Evolutionary conservation across 2,888 invertebrate species (phyloP).

Genomic region (Tenthredo distinguenda): DNA sequence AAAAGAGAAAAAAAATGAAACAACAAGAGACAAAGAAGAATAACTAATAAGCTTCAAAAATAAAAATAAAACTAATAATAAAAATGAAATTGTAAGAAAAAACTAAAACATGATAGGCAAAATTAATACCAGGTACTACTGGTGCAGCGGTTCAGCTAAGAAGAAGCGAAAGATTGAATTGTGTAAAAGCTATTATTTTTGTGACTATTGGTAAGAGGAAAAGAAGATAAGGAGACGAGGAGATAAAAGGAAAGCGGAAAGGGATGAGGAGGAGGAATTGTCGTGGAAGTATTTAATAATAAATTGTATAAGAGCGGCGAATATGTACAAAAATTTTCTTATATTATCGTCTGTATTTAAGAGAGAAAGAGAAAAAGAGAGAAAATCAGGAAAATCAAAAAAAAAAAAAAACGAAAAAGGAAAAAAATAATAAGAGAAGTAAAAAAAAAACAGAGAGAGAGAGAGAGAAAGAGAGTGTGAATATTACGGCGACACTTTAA

Average conservation of each 20-base stretch:
- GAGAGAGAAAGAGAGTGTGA: slow-evolving; percentile 56
- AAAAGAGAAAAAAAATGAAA: not conserved
- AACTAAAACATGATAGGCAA: not conserved
- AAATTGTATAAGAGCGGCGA: slow-evolving; percentile 41
- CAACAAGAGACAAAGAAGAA: not conserved
- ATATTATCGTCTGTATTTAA: slow-evolving; percentile 57
- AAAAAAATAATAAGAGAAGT: slow-evolving; percentile 45
- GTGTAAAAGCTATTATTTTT: slow-evolving; percentile 17
- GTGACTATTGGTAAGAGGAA: slow-evolving; percentile 5
- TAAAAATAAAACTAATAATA: not conserved
- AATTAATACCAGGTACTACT: not conserved
- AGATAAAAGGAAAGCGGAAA: not conserved
- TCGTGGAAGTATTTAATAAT: slow-evolving; percentile 22
- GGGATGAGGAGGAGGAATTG: not conserved
- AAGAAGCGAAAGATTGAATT: not conserved
- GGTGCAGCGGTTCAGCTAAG: not conserved
- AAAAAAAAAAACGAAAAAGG: slow-evolving; percentile 43
- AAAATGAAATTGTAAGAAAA: not conserved
- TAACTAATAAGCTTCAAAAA: not conserved
- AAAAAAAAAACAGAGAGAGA: slow-evolving; percentile 52
- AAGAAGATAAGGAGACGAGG: not conserved
- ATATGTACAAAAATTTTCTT: slow-evolving; percentile 66
- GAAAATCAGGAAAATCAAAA: slow-evolving; percentile 18
- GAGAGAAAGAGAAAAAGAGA: not conserved
- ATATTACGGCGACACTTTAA: slow-evolving; percentile 55